Evolutionary conservation across 2,888 invertebrate genomes (phyloP), one percentile per base, ranked within the genome.

Genomic region (Frankliniella intonsa): DNA sequence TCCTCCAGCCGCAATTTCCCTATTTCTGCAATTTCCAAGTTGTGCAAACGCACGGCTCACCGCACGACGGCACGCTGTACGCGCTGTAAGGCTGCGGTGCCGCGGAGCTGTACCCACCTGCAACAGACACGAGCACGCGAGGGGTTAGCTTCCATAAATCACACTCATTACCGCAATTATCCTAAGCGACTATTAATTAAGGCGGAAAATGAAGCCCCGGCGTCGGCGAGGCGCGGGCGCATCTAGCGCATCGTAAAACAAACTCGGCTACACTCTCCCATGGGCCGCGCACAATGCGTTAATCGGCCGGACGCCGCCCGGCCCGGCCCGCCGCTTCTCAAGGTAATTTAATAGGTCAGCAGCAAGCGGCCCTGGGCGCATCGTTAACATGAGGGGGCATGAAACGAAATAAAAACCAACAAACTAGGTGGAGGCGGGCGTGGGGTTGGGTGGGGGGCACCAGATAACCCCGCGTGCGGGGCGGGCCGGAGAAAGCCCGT

Each of bases 161-260:
- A 76, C 69, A 25, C 69, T 25, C 69, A 76, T 76, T 76, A 76
- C 69, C 69, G 25, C 69, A 76, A 76, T 76, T 76, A 76, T 76
- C 22, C 69, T 76, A 76, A 76, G 69, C 69, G 69, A 76, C 69
- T 25, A 76, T 76, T 76, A 76, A 76, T 76, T 76, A 76, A 25
- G 55, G 55, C 55, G 38, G 38, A 38, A 38, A 38, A 38, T 38
- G 38, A 62, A 62, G 62, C 62, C 7, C 19, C 62, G 14, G 62
- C 62, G 62, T 0, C 62, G 19, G 62, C 62, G 62, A 8, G 62
- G 62, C 55, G 55, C 55, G 55, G 55, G 55, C 55, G 14, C 55
- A 55, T 12, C 55, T 17, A 17, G 55, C 69, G 69, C 69, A 25
- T 76, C 69, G 69, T 76, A 25, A 76, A 76, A 12, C 69, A 76